These are phyloP conservation scores for Seriola quinqueradiata DNA, from an alignment of 2,113 vertebrate genomes.

Conservation along the genomic window DNA sequence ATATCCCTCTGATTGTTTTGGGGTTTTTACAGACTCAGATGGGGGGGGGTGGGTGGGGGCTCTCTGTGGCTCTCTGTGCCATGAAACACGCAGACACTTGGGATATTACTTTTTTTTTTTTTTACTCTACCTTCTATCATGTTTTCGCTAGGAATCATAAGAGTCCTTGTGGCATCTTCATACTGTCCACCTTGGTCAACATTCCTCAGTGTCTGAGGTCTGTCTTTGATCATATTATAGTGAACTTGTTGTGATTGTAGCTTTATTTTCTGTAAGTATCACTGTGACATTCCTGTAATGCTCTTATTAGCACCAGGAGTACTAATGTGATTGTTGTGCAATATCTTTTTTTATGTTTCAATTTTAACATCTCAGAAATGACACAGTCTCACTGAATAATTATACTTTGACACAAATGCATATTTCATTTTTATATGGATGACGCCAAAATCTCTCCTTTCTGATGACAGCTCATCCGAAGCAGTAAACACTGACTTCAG, in stretches of 20 bases:
- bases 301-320: background rate
- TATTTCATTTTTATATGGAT: background rate
- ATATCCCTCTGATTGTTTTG: background rate
- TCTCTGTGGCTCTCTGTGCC: conserved; percentile 2
- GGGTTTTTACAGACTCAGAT: background rate
- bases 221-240: background rate
- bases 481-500: background rate
- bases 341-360: background rate
- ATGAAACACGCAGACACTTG: background rate
- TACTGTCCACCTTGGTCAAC: background rate
- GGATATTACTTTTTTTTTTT: background rate
- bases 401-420: background rate
- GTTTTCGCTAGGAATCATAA: background rate
- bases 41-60: background rate
- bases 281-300: no score
- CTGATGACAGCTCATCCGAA: background rate
- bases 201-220: background rate
- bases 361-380: background rate
- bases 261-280: background rate
- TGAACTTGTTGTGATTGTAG: background rate
- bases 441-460: background rate
- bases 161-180: background rate
- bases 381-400: background rate
- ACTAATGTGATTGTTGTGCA: background rate
- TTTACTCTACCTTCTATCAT: background rate